Base-by-base conservation (phyloP, 2,797 vertebrate species). In the Merluccius polli region DNA sequence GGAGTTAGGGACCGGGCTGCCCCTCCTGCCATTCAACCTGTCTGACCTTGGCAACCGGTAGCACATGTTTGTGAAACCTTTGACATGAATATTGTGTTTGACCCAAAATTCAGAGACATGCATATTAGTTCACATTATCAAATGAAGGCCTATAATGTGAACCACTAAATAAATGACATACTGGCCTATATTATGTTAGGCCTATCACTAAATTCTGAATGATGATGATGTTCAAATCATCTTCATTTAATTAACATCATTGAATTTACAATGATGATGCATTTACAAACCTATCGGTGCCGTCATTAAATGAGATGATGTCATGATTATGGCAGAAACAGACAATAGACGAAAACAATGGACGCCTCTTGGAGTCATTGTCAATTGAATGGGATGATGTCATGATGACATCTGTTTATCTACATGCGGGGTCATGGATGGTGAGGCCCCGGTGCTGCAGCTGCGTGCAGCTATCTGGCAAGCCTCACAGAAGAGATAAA, bases 301-400 rank as follows among this genome's bases (percentile, higher is more conserved):
- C 33, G 8, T 35, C 33, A 48, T 48, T 3, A 15, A 48, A 21
- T 48, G 44, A 3, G 18, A 48, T 13, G 44, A n/a, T 59, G 8
- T 59, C 21, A n/a, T 59, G 52, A 59, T 59, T 59, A n/a, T 59
- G 52, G n/a, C 15, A 48, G 16, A 48, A 48, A 21, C 15, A 21
- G 44, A 48, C 44, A 48, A 18, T 18, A 48, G 18, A 48, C 44
- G 13, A 41, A 24, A 18, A 59, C 48, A 59, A 59, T 24, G 52
- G 52, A 9, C 52, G n/a, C 15, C 52, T 59, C 21, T 59, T 59
- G 21, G 52, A 59, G 21, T 27, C 82, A 78, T 75, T 81, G 77
- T 86, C 79, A 81, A 67, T 15, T 72, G 31, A 75, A 73, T 78
- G 69, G 77, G 77, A 67, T 80, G 72, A 77, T 78, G 73, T 85